phyloP scores from a whole-genome alignment of 2,113 vertebrate species.

The Scartelaos histophorus region DNA sequence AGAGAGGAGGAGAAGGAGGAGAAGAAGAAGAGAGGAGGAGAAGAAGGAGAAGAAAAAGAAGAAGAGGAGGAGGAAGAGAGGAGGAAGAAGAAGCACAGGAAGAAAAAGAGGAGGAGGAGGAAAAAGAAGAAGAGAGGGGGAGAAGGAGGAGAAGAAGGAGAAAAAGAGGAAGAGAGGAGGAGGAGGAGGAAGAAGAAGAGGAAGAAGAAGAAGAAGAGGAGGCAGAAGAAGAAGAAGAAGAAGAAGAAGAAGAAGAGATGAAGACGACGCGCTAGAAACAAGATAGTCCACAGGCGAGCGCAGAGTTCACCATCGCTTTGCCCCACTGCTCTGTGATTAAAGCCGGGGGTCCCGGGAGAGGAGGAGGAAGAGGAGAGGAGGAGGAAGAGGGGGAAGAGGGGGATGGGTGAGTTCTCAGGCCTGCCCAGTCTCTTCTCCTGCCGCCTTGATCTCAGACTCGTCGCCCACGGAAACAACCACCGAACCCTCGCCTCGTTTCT shows the following conservation, averaged over 20 bases:
- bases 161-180: too few relatives aligned
- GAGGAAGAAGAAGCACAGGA: too few relatives aligned
- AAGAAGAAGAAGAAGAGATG: constrained; percentile 28
- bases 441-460: constrained; percentile 74
- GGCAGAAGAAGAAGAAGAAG: too few relatives aligned
- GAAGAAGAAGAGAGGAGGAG: constrained; percentile 6
- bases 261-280: constrained; percentile 43
- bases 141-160: too few relatives aligned
- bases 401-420: constrained; percentile 59
- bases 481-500: constrained; percentile 60
- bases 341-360: constrained; percentile 66
- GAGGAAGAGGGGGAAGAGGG: constrained; percentile 1
- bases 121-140: too few relatives aligned
- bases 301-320: constrained; percentile 77
- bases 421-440: constrained; percentile 66
- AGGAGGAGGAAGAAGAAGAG: too few relatives aligned
- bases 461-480: constrained; percentile 67
- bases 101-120: too few relatives aligned
- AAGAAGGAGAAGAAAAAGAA: not conserved
- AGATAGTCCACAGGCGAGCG: constrained; percentile 66
- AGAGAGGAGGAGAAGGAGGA: constrained; percentile 12
- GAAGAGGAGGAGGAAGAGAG: too few relatives aligned
- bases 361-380: constrained; percentile 23
- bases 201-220: constrained; percentile 11
- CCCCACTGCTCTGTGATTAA: constrained; percentile 74